Evolutionary conservation across 2,888 invertebrate species (phyloP), one percentile per base, ranked within the genome.

Genomic region (Acrobeloides nanus): DNA sequence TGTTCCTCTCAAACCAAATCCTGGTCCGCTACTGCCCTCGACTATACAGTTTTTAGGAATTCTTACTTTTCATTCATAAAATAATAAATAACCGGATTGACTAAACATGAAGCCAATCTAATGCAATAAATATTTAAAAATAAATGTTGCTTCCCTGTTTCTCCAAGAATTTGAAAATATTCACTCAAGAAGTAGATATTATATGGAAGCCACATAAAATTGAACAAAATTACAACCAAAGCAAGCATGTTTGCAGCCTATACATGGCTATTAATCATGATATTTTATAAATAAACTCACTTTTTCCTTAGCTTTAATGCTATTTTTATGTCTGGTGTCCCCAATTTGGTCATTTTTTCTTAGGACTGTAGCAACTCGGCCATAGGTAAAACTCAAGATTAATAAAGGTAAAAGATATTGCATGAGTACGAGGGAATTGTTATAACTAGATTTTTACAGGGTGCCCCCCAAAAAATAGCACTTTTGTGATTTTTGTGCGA

Each of bases 151-250:
- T 46, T 48, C 8, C 51, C 32, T 46, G 55, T 26, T 12, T 23
- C n/a, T n/a, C 38, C 32, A 23, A 51, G 21, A 12, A 18, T 23
- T 21, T 61, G 57, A 35, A 15, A 15, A 35, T 35, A n/a, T 35
- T 17, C 8, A 35, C 35, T n/a, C 77, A 68, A 47, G 44, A 64
- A 65, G 63, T 75, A 77, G 6, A 75, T 53, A 55, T 78, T 76
- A 55, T 73, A 72, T n/a, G 72, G 72, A 23, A 69, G 52, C 68
- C 68, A 68, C 37, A 65, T 61, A 34, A 72, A 43, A 57, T 68
- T 62, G 55, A 72, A 72, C 29, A 68, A 63, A 42, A 64, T 53
- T 4, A 70, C 69, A 3, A 71, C 65, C 4, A 65, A 51, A 1
- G 63, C 64, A 18, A 71, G 50, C 68, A 71, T 70, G 37, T 67